Evolutionary conservation across 30 jellyfish, hydroid and myxozoan species (phyloP).

Genomic region (Nemopilema nomurai): DNA sequence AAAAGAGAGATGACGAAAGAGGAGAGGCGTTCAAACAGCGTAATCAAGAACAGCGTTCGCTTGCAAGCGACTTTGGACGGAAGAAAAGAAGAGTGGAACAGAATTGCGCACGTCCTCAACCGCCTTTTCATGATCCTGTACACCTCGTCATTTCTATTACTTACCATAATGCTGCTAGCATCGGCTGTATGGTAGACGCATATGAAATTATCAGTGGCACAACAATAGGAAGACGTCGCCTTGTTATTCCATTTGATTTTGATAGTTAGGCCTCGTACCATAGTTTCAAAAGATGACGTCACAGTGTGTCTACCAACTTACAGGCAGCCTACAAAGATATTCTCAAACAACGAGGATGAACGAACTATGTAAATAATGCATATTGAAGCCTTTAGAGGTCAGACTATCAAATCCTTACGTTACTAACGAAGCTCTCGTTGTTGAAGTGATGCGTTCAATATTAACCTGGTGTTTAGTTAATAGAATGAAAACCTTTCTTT

Average conservation of each 20-base stretch:
- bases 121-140: slow-evolving; percentile 66
- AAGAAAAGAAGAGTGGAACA: slow-evolving; percentile 69
- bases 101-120: slow-evolving; percentile 67
- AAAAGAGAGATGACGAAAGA: slow-evolving; percentile 55
- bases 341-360: background rate
- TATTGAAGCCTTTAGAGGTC: no score
- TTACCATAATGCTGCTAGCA: slow-evolving; percentile 31
- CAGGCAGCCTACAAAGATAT: background rate
- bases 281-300: no score
- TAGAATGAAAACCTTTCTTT: no score
- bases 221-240: no score
- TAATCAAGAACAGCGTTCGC: slow-evolving; percentile 65
- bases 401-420: no score
- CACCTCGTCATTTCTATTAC: slow-evolving; percentile 46
- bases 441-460: no score
- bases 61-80: slow-evolving; percentile 61
- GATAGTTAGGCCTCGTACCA: no score
- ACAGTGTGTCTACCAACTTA: background rate
- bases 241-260: no score
- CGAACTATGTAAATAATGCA: background rate
- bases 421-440: no score
- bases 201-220: background rate
- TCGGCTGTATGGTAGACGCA: slow-evolving; percentile 54
- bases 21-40: slow-evolving; percentile 71
- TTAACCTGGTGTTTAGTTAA: no score